Base-by-base conservation (phyloP, 2,113 vertebrate genomes). In the Epinephelus moara region DNA sequence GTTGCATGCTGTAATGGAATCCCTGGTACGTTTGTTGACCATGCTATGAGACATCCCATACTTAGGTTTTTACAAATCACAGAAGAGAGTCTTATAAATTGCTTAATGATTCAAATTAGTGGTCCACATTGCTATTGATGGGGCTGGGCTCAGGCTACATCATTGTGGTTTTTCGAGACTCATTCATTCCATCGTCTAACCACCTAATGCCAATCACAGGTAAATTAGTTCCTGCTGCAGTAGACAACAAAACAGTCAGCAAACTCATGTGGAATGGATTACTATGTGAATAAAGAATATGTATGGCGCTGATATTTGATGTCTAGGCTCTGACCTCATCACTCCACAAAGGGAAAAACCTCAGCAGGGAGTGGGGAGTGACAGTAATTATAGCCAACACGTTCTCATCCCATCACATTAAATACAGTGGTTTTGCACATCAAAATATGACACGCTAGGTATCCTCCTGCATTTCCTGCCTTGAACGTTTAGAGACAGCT, bases 281-380 rank as follows among this genome's bases (percentile, higher is more conserved):
- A 40, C 63, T 18, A 21, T 50, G 19, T 15, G 42, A 71, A 23
- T 53, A 42, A 11, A 18, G 49, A 64, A 18, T 64, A 40, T 13
- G 40, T 53, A 63, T 8, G 68, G n/a, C 15, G 0, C 45, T 45
- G 40, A 45, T 66, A n/a, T 49, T 55, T 57, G 40, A 50, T 0
- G 2, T 59, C 33, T 61, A 47, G 15, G 18, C 40, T 42, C 19
- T 80, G 62, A 70, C 33, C 57, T 80, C 10, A 23, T 70, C 40
- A 4, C 40, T 80, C 23, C 40, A 61, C 9, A 30, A 30, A 30
- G 42, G 21, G 55, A 75, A 81, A 81, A 52, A 40, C 71, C 61
- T 60, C 76, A 83, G 25, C 72, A 55, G 67, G 27, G 49, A 80
- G 42, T 0, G 8, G 42, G 42, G 42, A 45, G 42, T 45, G 42